A percentile compares a stretch with the other conserved stretches of the same genome.
These are phyloP conservation scores for Dolomedes plantarius DNA, from an alignment of 2,888 invertebrate genomes.

Conservation along the genomic window DNA sequence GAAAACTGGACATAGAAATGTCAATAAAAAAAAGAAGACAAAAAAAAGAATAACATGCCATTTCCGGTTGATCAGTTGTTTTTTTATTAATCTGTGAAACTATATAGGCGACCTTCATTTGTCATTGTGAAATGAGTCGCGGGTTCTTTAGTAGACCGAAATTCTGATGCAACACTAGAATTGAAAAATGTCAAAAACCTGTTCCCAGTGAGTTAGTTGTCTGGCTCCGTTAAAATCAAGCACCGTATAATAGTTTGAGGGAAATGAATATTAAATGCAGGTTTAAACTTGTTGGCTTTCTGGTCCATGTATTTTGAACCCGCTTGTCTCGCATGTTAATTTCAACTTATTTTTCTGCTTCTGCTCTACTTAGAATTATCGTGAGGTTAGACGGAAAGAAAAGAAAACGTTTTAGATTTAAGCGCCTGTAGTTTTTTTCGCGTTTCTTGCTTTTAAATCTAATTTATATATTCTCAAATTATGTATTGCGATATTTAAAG, in stretches of 20 bases:
- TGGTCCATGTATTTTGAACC: not conserved
- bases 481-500: too few species aligned
- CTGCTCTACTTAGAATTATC: not conserved
- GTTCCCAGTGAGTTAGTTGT: constrained; percentile 27
- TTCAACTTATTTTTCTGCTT: not conserved
- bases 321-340: not conserved
- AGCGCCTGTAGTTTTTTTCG: too few species aligned
- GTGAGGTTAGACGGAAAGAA: too few species aligned
- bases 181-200: constrained; percentile 32
- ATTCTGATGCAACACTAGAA: constrained; percentile 19
- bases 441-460: too few species aligned
- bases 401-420: too few species aligned
- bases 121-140: constrained; percentile 42
- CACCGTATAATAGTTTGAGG: not conserved
- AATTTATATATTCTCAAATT: too few species aligned
- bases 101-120: constrained; percentile 45
- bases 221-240: constrained; percentile 2
- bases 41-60: not conserved
- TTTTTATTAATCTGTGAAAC: not conserved
- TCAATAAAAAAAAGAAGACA: not conserved
- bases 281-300: not conserved
- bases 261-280: not conserved
- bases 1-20: too few species aligned
- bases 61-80: constrained; percentile 60
- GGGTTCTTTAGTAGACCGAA: not conserved